Evolutionary conservation across 2,888 invertebrate species (phyloP).

Genomic region (Lamproptera curius): DNA sequence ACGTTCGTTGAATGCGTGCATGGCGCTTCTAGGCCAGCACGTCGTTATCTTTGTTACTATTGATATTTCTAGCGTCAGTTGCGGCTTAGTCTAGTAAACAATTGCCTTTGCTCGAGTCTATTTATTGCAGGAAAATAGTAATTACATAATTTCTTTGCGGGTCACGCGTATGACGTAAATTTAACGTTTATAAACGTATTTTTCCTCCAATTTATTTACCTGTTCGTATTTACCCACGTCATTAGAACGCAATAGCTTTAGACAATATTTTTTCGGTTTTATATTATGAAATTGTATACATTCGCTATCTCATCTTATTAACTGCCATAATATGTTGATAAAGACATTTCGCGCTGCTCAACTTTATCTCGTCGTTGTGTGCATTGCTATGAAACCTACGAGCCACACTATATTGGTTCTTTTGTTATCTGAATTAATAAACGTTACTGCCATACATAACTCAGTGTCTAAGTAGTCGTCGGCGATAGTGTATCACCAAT

Average conservation of each 20-base stretch:
- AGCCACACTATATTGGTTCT: constrained; percentile 51
- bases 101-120: constrained; percentile 6
- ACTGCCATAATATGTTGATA: background rate
- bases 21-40: constrained; percentile 14
- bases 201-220: no score
- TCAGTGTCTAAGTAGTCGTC: constrained; percentile 43
- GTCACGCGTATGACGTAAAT: no score
- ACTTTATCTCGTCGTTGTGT: constrained; percentile 47
- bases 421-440: constrained; percentile 68
- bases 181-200: no score
- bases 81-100: constrained; percentile 5
- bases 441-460: constrained; percentile 56
- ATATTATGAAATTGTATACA: background rate
- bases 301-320: background rate
- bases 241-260: background rate
- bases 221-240: no score
- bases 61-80: constrained; percentile 5
- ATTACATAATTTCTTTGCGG: no score
- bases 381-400: constrained; percentile 56
- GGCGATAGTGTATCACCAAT: constrained; percentile 59
- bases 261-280: background rate
- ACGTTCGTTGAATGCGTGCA: background rate
- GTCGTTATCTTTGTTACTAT: constrained; percentile 10
- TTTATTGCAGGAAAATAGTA: constrained; percentile 17
- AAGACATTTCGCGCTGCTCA: constrained; percentile 28